Evolutionary conservation across 2,888 invertebrate genomes (phyloP).

Genomic region (Lamellibrachia satsuma): DNA sequence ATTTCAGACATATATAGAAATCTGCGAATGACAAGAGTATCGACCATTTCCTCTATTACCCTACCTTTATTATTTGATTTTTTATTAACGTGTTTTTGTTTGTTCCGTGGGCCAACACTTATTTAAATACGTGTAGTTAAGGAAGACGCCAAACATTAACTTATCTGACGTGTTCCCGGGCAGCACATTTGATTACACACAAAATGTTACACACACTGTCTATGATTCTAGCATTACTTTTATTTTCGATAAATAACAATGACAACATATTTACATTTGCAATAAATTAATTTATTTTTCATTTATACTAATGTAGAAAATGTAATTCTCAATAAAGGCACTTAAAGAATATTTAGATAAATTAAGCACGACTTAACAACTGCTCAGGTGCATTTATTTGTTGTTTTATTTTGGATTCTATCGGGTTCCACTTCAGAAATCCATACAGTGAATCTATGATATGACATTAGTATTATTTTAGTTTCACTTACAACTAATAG

Average conservation of each 20-base stretch:
- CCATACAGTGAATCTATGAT: conserved; percentile 8
- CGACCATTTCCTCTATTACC: neutral
- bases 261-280: conserved; percentile 17
- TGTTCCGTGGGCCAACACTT: neutral
- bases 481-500: conserved; percentile 6
- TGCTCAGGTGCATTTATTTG: conserved; percentile 9
- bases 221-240: conserved; percentile 10
- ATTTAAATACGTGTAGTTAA: neutral
- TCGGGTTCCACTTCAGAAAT: conserved; percentile 11
- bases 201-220: neutral
- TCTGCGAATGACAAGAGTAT: neutral
- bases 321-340: conserved; percentile 1
- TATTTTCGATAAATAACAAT: conserved; percentile 17
- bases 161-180: neutral
- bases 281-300: conserved; percentile 17
- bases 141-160: neutral
- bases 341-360: conserved; percentile 11
- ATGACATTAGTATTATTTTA: neutral
- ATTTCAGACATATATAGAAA: neutral
- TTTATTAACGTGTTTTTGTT: neutral
- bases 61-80: neutral
- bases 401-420: conserved; percentile 17
- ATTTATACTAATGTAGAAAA: conserved; percentile 3
- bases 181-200: neutral
- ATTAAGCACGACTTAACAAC: conserved; percentile 17